Conservation (phyloP, 2,797 vertebrate species). For the Meda fulgida region DNA sequence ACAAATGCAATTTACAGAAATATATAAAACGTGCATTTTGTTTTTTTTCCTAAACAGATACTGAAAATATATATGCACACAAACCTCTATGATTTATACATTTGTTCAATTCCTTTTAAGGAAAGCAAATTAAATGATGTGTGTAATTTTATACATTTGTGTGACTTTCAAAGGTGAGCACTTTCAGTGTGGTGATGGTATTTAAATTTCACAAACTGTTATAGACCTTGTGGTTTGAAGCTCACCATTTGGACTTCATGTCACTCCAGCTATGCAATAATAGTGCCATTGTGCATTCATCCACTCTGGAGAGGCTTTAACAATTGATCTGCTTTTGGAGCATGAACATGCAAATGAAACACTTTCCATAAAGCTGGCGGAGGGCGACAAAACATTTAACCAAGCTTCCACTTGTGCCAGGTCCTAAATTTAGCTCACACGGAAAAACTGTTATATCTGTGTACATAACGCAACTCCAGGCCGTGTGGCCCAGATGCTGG, state of each 20-base stretch:
- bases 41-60: neutral
- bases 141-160: neutral
- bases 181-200: constrained; percentile 63
- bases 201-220: constrained; percentile 69
- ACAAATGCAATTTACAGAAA: neutral
- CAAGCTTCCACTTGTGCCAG: constrained; percentile 61
- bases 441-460: constrained; percentile 45
- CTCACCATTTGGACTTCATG: constrained; percentile 62
- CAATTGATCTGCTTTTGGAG: constrained; percentile 66
- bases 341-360: constrained; percentile 76
- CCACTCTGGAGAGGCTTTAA: constrained; percentile 55
- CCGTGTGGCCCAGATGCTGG: neutral
- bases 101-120: neutral
- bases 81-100: neutral
- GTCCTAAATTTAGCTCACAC: constrained; percentile 62
- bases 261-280: constrained; percentile 63
- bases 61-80: neutral
- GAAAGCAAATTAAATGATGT: neutral
- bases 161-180: constrained; percentile 46
- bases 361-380: constrained; percentile 64
- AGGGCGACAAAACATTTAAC: constrained; percentile 66
- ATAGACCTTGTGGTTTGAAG: constrained; percentile 54
- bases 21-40: neutral
- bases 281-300: constrained; percentile 69
- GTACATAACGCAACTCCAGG: constrained; percentile 4